Evolutionary conservation across 1,140 invertebrate genomes (phyloP).

Genomic region (Cepaea nemoralis): DNA sequence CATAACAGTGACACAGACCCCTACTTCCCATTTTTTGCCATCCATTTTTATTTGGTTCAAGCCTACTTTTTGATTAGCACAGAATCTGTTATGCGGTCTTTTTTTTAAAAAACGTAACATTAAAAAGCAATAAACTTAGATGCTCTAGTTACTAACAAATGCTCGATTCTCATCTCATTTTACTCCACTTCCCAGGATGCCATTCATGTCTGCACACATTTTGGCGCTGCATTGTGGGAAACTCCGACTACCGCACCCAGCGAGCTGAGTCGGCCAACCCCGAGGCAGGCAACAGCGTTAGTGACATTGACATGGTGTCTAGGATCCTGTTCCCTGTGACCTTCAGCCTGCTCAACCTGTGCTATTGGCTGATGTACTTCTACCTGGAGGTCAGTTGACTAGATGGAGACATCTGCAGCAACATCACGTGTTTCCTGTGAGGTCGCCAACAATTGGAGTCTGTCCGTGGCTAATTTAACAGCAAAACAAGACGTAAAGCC

Average conservation of each 20-base stretch:
- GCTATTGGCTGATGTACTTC: slow-evolving; percentile 74
- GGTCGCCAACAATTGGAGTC: too few species aligned
- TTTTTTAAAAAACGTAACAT: too few species aligned
- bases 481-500: too few species aligned
- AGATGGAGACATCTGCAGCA: slow-evolving; percentile 25
- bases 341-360: slow-evolving; percentile 73
- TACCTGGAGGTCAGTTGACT: slow-evolving; percentile 46
- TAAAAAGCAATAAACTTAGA: too few species aligned
- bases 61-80: too few species aligned
- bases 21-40: too few species aligned
- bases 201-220: slow-evolving; percentile 36
- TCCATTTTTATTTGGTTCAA: too few species aligned
- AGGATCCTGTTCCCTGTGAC: slow-evolving; percentile 73
- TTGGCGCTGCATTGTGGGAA: slow-evolving; percentile 59
- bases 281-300: slow-evolving; percentile 64
- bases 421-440: slow-evolving; percentile 34
- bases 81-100: too few species aligned
- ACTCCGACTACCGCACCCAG: slow-evolving; percentile 63
- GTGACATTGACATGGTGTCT: slow-evolving; percentile 74
- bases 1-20: too few species aligned
- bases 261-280: slow-evolving; percentile 44
- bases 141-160: too few species aligned
- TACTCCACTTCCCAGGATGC: neutral
- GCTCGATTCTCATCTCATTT: neutral
- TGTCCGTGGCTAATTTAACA: too few species aligned